Conservation (phyloP, 1,140 invertebrate genomes). For the Lordiphosa collinella region DNA sequence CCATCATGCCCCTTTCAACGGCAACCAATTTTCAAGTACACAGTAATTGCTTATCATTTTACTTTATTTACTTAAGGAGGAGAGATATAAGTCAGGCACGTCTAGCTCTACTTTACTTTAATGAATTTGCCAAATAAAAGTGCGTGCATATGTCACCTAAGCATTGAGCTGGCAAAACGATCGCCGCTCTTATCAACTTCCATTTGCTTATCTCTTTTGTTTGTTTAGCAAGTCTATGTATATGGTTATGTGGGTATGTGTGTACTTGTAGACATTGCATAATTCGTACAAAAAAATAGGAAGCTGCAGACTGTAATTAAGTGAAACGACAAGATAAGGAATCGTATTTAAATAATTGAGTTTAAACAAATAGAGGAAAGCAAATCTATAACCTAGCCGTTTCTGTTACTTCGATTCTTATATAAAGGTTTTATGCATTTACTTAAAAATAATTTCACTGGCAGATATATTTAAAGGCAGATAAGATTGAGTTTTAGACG, state of each 20-base stretch:
- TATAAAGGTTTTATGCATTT: no score
- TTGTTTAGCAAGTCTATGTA: slow-evolving; percentile 43
- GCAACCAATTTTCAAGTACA: slow-evolving; percentile 19
- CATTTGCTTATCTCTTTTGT: slow-evolving; percentile 51
- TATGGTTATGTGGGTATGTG: slow-evolving; percentile 23
- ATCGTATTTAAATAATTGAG: neutral
- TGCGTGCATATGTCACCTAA: slow-evolving; percentile 36
- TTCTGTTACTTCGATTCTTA: no score
- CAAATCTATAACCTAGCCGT: no score
- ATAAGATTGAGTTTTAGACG: no score
- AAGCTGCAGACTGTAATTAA: slow-evolving; percentile 39
- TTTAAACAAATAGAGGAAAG: neutral
- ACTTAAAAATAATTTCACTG: no score
- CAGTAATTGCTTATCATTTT: slow-evolving; percentile 35
- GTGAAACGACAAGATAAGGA: slow-evolving; percentile 7
- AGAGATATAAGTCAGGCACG: slow-evolving; percentile 2
- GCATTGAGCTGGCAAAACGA: slow-evolving; percentile 17
- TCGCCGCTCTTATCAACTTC: slow-evolving; percentile 39
- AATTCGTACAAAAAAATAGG: slow-evolving; percentile 34
- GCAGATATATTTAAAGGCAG: no score
- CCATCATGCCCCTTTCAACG: neutral
- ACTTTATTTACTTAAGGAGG: slow-evolving; percentile 24
- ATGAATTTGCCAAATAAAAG: slow-evolving; percentile 37
- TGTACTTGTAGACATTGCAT: slow-evolving; percentile 47
- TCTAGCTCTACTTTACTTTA: neutral